Conservation (phyloP, 2,888 invertebrate species). For the Drosophila suboccidentalis region DNA sequence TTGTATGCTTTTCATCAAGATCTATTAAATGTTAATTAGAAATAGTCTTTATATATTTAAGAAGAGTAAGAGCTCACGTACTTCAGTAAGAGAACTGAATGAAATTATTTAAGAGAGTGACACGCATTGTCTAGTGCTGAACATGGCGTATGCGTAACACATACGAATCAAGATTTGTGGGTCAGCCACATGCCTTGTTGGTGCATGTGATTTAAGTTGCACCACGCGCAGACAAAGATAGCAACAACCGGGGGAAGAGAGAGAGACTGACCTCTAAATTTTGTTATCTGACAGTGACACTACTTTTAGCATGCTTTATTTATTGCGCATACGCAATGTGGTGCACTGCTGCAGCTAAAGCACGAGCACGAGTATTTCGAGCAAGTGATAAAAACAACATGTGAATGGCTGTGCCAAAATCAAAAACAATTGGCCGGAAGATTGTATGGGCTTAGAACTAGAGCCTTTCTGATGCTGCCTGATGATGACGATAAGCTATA, state of each 20-base stretch:
- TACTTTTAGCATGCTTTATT: conserved; percentile 39
- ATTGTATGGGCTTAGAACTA: conserved; percentile 6
- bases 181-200: conserved; percentile 15
- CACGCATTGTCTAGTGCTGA: background rate
- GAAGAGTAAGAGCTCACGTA: background rate
- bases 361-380: conserved; percentile 12
- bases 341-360: conserved; percentile 24
- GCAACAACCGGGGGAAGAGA: background rate
- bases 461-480: conserved; percentile 2
- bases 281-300: conserved; percentile 64
- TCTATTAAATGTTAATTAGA: background rate
- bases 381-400: conserved; percentile 28
- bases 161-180: conserved; percentile 9
- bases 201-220: conserved; percentile 5
- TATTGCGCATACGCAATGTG: conserved; percentile 59
- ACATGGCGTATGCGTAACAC: conserved; percentile 18
- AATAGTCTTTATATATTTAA: background rate
- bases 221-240: conserved; percentile 14
- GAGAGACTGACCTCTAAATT: conserved; percentile 47
- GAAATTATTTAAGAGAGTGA: conserved; percentile 2
- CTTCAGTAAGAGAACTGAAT: background rate
- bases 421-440: conserved; percentile 22
- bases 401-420: conserved; percentile 37
- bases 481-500: conserved; percentile 19
- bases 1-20: background rate